Evolutionary conservation across 2,888 invertebrate genomes (phyloP), one percentile per base, ranked within the genome.

Genomic region (Metalampra italica): DNA sequence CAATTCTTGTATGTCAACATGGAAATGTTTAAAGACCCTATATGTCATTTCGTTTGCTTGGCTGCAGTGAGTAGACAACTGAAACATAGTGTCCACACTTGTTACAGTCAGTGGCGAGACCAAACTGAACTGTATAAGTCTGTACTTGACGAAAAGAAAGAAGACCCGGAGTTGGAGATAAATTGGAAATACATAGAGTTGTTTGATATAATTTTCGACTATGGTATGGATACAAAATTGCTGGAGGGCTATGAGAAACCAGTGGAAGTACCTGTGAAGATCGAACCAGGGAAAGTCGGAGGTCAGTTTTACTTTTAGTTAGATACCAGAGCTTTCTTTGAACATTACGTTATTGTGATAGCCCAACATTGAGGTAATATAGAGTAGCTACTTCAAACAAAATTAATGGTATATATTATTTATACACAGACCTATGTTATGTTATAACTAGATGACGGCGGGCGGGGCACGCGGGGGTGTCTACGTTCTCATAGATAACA

Each of bases 151-250:
- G 82, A 85, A 46, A 89, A 89, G 50, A 85, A 81, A 51, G 84
- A 88, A 43, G 70, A 86, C 56, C 71, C 87, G 0, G 86, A 86
- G 43, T 71, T 82, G 74, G 75, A 82, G 53, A 83, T 89, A 7
- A 80, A 85, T 55, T 89, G 89, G 89, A 63, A 79, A 14, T 89
- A 88, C 49, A 87, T 86, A 41, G 86, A 89, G 9, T 51, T 82
- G 40, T 88, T 89, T 70, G 89, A 89, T 55, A 76, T 77, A 42
- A 82, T 89, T 52, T 88, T 87, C 64, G 85, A 87, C 52, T 87
- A 85, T 56, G 89, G 89, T 0, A 87, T 83, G 82, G 82, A 87
- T 48, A 64, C 62, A 0, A 72, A 71, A 29, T 62, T 87, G 37
- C 57, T 89, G 0, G 63, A 71, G 1, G 80, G 79, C 0, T 79